Conservation (phyloP, 1,140 invertebrate species). For the Trichonephila clavata region DNA sequence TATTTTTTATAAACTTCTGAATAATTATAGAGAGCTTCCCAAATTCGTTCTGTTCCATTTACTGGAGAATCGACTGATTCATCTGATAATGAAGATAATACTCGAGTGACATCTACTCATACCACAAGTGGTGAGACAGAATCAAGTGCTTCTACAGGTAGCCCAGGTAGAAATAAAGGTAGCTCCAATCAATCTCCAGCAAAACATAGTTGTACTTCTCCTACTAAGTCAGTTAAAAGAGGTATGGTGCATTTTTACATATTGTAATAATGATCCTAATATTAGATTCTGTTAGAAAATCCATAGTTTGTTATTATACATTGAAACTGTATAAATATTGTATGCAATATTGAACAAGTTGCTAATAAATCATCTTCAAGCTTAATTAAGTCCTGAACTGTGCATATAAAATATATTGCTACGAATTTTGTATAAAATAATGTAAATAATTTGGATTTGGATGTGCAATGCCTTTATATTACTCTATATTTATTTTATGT, state of each 20-base stretch:
- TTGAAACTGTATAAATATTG: too few relatives aligned
- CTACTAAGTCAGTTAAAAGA: conserved; percentile 88
- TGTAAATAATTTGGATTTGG: too few relatives aligned
- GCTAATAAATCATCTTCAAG: too few relatives aligned
- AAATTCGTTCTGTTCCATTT: conserved; percentile 97
- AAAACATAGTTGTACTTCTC: conserved; percentile 89
- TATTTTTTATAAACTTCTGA: not conserved
- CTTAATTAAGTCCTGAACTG: too few relatives aligned
- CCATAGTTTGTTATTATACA: too few relatives aligned
- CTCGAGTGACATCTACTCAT: conserved; percentile 77
- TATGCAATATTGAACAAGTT: too few relatives aligned
- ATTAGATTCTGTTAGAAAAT: too few relatives aligned
- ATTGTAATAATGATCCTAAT: too few relatives aligned
- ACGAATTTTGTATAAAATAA: too few relatives aligned
- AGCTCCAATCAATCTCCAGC: conserved; percentile 86
- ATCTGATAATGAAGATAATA: conserved; percentile 92
- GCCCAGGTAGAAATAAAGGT: conserved; percentile 86
- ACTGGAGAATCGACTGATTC: conserved; percentile 96
- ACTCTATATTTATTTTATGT: too few relatives aligned
- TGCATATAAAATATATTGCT: too few relatives aligned
- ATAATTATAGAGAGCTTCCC: conserved; percentile 89
- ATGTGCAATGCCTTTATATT: too few relatives aligned
- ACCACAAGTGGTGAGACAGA: conserved; percentile 82
- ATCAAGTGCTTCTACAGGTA: conserved; percentile 84
- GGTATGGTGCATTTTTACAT: conserved; percentile 80